Base-by-base conservation (phyloP, 1,140 invertebrate species). In the Bombus affinis region DNA sequence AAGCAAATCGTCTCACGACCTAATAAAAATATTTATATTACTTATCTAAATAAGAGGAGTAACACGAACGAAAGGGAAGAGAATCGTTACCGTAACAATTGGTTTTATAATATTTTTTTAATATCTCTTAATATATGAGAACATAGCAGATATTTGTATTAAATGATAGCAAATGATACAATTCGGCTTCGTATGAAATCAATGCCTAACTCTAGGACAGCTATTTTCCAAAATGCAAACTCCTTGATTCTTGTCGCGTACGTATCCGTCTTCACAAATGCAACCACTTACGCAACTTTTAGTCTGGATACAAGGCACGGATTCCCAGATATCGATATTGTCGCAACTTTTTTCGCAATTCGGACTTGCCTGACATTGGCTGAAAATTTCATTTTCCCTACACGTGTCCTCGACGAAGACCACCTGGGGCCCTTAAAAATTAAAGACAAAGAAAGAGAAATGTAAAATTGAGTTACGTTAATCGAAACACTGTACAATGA, bases 271-370 rank as follows among this genome's bases (percentile, higher is more conserved):
- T 1, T 74, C 35, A 22, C 85, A 90, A 44, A 90, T 39, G 66
- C 89, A 90, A 53, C 88, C 88, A 3, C 37, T 70, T 18, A 87
- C 13, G 37, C 89, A 90, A 35, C 28, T 57, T 39, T 71, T 87
- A 25, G n/a, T 66, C 10, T 42, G 65, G 2, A 47, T 18, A 59
- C 88, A 90, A 8, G 65, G 28, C 44, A 72, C 37, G 1, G 62
- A 78, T 5, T 72, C 78, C 75, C 85, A 87, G 1, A 62, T 32
- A 25, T 89, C 78, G 28, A 74, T 62, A 32, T 90, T 89, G 10
- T 72, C 66, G 68, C 88, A 89, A 12, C 37, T 87, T 39, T 85
- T 87, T 37, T 75, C 81, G 75, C 89, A 90, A 8, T 4, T 13
- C 28, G 74, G 78, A 73, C 79, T 15, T 5, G 68, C 82, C 4